Base-by-base conservation (phyloP, 2,113 vertebrate genomes). In the Urocolius indicus region DNA sequence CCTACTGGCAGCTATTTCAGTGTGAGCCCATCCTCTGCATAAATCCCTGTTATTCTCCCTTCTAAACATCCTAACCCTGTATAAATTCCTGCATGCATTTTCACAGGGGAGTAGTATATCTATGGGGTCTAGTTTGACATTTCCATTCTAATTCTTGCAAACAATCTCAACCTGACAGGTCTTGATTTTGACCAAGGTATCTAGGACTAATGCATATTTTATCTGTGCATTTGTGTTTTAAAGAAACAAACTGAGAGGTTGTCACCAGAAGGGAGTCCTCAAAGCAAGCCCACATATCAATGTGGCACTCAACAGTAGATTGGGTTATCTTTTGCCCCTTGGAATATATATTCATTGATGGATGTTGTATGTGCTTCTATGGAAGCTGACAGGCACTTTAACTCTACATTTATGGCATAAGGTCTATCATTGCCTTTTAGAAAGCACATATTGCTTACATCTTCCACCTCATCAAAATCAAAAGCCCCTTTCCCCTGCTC, bases 251-350 rank as follows among this genome's bases (percentile, higher is more conserved):
- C 51, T 38, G 73, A 23, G 41, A 76, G 24, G 7, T 29, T 89
- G 54, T 63, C n/a, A 61, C 36, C 38, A 76, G 51, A 72, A 84
- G 11, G 11, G 38, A 93, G 52, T 81, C 38, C 45, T 78, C 69
- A 88, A 90, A 92, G 72, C 45, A 75, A 84, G 68, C 41, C 61
- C 29, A 81, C 76, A 77, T 83, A 91, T 89, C 91, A 84, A 16
- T 6, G 45, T 61, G 77, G 61, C 83, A 82, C 29, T 75, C 69
- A 48, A 68, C 34, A 65, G 63, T 32, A 24, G 48, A 34, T 77
- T 90, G 63, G 59, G 63, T 51, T 43, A 48, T 81, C 45, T 84
- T 90, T 61, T 78, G 57, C 45, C 30, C 79, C 90, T 89, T 18
- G 10, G 65, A 36, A 32, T 75, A 67, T 67, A 85, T 84, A 86